phyloP scores from a whole-genome alignment of 1,140 invertebrate genomes.

The Frieseomelitta varia region DNA sequence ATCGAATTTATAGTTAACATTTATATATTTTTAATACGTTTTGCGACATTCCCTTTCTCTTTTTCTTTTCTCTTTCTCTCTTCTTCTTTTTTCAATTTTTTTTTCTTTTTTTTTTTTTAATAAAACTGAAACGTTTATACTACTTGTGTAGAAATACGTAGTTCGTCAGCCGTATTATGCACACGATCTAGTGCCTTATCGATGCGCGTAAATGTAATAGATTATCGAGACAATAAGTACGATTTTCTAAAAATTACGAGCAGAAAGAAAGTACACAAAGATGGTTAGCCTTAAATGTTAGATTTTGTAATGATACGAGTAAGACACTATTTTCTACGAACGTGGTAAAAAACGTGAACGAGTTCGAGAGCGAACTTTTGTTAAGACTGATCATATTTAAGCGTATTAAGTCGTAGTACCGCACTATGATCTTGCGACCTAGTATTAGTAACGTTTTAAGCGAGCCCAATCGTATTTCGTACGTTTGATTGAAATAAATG shows the following conservation, averaged over 20 bases:
- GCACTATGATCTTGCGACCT: slow-evolving; percentile 28
- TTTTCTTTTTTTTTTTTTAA: neutral
- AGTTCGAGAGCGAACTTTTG: slow-evolving; percentile 27
- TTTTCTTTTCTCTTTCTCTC: neutral
- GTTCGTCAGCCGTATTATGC: neutral
- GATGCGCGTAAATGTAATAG: slow-evolving; percentile 33
- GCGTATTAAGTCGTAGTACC: slow-evolving; percentile 4
- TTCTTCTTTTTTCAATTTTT: neutral
- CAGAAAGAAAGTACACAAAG: neutral
- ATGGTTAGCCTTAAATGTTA: slow-evolving; percentile 32
- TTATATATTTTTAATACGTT: neutral
- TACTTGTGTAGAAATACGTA: neutral
- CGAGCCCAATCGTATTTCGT: slow-evolving; percentile 35
- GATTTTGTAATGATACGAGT: neutral
- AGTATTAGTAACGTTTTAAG: slow-evolving; percentile 36
- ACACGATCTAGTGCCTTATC: slow-evolving; percentile 53
- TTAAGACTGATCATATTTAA: slow-evolving; percentile 61
- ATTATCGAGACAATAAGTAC: slow-evolving; percentile 48
- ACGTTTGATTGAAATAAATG: slow-evolving; percentile 58
- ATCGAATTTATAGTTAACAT: slow-evolving; percentile 4
- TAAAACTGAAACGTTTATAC: neutral
- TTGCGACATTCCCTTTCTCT: neutral
- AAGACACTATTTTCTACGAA: slow-evolving; percentile 50
- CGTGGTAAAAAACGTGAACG: neutral
- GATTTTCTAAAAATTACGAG: slow-evolving; percentile 5